Evolutionary conservation across 2,113 vertebrate genomes (phyloP).

Genomic region (Uropsilus gracilis): DNA sequence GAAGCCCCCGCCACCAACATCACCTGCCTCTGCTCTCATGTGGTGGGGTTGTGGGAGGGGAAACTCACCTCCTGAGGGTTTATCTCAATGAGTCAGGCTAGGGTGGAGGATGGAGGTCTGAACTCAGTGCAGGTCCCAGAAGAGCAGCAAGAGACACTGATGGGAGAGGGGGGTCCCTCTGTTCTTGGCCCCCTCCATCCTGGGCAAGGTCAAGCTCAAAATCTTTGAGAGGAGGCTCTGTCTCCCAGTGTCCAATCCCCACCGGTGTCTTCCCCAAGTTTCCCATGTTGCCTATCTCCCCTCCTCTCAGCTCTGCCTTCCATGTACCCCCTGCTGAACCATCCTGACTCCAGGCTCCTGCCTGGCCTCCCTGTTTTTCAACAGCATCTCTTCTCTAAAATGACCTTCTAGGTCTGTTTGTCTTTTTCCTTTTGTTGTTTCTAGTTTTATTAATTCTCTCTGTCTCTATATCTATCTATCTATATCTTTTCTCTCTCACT

Average conservation of each 20-base stretch:
- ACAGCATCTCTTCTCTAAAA: not conserved
- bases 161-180: no score
- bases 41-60: not conserved
- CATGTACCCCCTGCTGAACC: accelerated
- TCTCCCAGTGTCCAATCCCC: not conserved
- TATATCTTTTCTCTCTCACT: no score
- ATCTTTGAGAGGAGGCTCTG: not conserved
- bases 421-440: not conserved
- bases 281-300: not conserved
- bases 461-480: no score
- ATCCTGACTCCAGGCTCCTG: accelerated
- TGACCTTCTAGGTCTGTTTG: not conserved
- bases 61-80: not conserved
- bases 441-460: not conserved
- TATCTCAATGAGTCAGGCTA: not conserved
- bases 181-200: not conserved
- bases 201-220: not conserved
- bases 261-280: accelerated
- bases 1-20: no score
- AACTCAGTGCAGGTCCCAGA: not conserved
- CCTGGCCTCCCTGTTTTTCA: not conserved
- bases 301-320: accelerated
- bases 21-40: no score
- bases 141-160: not conserved
- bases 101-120: not conserved